These are phyloP conservation scores for Keiferia lycopersicella DNA, from an alignment of 2,888 invertebrate genomes.

Conservation along the genomic window DNA sequence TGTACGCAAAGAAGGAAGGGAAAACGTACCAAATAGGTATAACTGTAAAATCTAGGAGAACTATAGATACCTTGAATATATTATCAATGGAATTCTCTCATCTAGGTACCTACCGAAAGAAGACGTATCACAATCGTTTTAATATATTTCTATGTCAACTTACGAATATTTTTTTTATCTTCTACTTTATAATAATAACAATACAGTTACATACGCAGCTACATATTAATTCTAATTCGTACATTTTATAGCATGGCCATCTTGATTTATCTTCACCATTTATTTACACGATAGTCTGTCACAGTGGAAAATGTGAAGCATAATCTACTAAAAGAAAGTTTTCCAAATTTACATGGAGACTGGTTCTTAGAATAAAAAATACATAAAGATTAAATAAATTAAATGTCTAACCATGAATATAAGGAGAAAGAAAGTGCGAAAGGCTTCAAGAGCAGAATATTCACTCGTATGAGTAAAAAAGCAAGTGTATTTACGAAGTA, in stretches of 20 bases:
- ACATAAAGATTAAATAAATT: background rate
- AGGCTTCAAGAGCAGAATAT: background rate
- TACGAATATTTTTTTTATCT: too few relatives aligned
- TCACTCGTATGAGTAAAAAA: background rate
- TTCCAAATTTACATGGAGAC: background rate
- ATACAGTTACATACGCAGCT: too few relatives aligned
- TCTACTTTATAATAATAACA: too few relatives aligned
- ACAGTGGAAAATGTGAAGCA: background rate
- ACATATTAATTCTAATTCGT: background rate
- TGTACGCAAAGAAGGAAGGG: too few relatives aligned
- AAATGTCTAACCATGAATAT: slow-evolving; percentile 1
- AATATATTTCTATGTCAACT: too few relatives aligned
- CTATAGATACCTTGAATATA: too few relatives aligned
- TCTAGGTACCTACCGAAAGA: too few relatives aligned
- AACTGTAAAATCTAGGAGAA: too few relatives aligned
- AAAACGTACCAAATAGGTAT: too few relatives aligned
- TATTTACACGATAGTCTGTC: background rate
- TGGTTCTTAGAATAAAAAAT: background rate
- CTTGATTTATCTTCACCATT: slow-evolving; percentile 1
- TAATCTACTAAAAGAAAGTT: too few relatives aligned
- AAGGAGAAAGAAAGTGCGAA: background rate
- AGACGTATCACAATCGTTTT: too few relatives aligned
- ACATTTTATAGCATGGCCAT: background rate
- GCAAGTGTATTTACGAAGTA: background rate
- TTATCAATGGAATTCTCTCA: too few relatives aligned